Base-by-base conservation (phyloP, 2,113 vertebrate species). In the Grus americana region DNA sequence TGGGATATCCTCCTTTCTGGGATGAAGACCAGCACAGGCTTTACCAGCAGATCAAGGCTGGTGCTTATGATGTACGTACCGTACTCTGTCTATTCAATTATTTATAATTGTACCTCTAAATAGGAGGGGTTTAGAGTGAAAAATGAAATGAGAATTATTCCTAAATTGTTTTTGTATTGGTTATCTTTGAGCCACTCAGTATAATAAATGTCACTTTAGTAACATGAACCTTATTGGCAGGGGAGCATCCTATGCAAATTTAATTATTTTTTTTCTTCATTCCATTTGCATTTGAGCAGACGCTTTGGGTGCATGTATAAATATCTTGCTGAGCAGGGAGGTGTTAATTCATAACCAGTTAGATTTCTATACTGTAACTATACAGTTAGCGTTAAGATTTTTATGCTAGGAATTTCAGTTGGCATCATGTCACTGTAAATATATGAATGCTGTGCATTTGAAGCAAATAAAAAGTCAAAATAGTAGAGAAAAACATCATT, bases 1-100 rank as follows among this genome's bases (percentile, higher is more conserved):
- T 99, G 96, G 99, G 99, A 38, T 99, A 99, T 87, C 99, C 99
- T 85, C 99, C 99, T 2, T 99, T 99, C 97, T 99, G 99, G 99
- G 99, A 99, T 96, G 99, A 99, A 97, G 99, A 99, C 97, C 99
- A 99, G 90, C 99, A 99, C 93, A 98, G 99, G 89, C 99, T 99
- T 54, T 99, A 99, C 81, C 99, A 99, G 96, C 99, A 99, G 96
- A 99, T 99, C 97, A 99, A 99, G 96, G 99, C 99, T 86, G 99
- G 99, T 79, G 99, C 99, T 71, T 99, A 99, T 86, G 99, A 99
- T 94, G 99, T 99, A 98, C 86, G 98, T 97, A 91, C 58, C 58
- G 2, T 40, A 11, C 34, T 58, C 32, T 70, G 16, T 19, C 24
- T 67, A 1, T 42, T 55, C 18, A 38, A 4, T 84, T 91, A 24